Conservation (phyloP, 1,140 invertebrate species). For the Meloidogyne floridensis region DNA sequence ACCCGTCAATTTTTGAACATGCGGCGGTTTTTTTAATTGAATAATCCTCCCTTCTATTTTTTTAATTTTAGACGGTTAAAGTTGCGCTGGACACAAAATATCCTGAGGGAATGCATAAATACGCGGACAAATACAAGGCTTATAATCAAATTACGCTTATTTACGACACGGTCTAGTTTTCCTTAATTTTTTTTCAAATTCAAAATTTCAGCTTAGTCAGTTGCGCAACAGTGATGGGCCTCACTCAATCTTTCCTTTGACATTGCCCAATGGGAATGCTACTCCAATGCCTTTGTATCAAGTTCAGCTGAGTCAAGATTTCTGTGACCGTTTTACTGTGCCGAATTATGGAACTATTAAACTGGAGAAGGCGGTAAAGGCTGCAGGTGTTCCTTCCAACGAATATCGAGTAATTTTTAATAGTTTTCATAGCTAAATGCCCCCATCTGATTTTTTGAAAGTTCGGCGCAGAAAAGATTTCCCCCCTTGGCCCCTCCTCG, state of each 20-base stretch:
- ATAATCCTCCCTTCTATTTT: no score
- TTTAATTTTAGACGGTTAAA: not conserved
- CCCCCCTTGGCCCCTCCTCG: no score
- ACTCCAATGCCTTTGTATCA: not conserved
- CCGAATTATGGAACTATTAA: not conserved
- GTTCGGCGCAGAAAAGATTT: no score
- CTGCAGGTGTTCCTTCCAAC: not conserved
- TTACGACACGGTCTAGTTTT: not conserved
- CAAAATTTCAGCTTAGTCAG: not conserved
- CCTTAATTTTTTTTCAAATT: not conserved
- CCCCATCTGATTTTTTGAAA: no score
- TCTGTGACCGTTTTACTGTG: conserved; percentile 23
- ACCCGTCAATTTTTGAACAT: not conserved
- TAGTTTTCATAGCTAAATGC: no score
- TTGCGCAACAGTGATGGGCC: conserved; percentile 3
- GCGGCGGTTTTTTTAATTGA: not conserved
- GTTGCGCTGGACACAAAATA: conserved; percentile 4
- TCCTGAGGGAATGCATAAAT: not conserved
- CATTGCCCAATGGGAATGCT: not conserved
- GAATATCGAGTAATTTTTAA: not conserved
- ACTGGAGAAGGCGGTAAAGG: not conserved
- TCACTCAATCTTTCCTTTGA: not conserved
- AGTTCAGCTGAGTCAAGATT: conserved; percentile 24
- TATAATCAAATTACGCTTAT: conserved; percentile 7
- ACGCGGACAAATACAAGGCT: conserved; percentile 3